Percentiles rank a stretch among this genome's conserved stretches.
phyloP scores from a whole-genome alignment of 2,113 vertebrate species.

The Rhinolophus sinicus region DNA sequence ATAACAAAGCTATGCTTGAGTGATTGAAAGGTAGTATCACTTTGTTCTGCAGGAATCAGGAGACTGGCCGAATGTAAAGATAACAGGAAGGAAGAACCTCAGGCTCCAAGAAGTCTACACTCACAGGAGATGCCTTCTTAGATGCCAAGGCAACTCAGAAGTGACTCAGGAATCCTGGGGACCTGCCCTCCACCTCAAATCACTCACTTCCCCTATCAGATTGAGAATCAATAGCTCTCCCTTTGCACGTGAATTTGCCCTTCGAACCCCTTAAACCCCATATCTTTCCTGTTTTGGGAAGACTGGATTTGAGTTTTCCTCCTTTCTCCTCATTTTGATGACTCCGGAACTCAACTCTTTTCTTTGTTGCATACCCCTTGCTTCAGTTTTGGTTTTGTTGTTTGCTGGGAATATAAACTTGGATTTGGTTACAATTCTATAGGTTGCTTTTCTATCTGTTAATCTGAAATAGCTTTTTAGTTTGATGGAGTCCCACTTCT shows the following conservation, averaged over 20 bases:
- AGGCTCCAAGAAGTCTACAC: background rate
- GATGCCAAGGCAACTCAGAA: fast-evolving
- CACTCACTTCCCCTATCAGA: background rate
- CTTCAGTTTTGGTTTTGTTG: background rate
- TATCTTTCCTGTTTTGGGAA: background rate
- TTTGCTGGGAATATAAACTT: too few relatives aligned
- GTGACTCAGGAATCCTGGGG: background rate
- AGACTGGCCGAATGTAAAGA: background rate
- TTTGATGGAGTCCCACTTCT: too few relatives aligned
- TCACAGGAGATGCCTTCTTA: background rate
- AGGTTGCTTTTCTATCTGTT: too few relatives aligned
- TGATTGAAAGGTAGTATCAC: background rate
- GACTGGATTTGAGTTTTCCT: too few relatives aligned
- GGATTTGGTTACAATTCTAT: too few relatives aligned
- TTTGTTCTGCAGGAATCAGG: background rate
- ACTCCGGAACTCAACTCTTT: background rate
- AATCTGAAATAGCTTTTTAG: too few relatives aligned
- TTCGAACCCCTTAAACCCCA: background rate
- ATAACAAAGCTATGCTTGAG: background rate
- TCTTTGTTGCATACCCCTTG: background rate
- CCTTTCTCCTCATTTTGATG: background rate
- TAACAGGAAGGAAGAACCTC: too few relatives aligned
- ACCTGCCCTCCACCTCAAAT: background rate
- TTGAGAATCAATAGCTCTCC: background rate
- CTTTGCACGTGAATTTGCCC: background rate